phyloP scores from a whole-genome alignment of 2,888 invertebrate species.

The Calameuta pallipes region DNA sequence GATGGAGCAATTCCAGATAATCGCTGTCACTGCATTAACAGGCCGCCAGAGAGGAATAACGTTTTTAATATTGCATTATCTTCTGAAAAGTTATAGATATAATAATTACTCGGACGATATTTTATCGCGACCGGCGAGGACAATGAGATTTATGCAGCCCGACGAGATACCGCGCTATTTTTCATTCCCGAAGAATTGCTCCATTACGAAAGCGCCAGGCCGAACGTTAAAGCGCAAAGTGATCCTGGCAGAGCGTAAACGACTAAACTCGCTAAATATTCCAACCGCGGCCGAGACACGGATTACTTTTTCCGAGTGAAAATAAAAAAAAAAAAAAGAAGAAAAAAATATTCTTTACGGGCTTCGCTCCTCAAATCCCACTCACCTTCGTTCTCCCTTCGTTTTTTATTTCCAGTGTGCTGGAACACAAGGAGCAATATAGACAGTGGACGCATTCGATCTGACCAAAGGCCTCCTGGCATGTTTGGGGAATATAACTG shows the following conservation, averaged over 20 bases:
- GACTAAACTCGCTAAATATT: not conserved
- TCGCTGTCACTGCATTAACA: not conserved
- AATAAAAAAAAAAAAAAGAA: not conserved
- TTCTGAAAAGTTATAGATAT: not conserved
- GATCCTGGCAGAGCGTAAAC: not conserved
- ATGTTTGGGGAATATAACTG: conserved; percentile 84
- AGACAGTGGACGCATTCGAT: conserved; percentile 60
- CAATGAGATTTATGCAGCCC: not conserved
- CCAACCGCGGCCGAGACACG: not conserved
- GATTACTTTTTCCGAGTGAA: not conserved
- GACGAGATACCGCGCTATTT: not conserved
- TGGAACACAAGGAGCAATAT: conserved; percentile 71
- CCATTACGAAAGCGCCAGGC: not conserved
- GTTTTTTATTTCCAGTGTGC: conserved; percentile 65
- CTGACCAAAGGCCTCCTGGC: conserved; percentile 74
- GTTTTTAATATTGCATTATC: not conserved
- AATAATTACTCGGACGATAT: not conserved
- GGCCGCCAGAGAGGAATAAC: not conserved
- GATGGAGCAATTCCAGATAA: not conserved
- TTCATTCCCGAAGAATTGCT: not conserved
- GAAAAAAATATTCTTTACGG: not conserved
- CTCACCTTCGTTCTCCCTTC: not conserved
- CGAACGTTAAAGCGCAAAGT: not conserved
- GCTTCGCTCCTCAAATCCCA: not conserved
- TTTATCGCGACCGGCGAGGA: not conserved